Conservation (phyloP, 2,113 vertebrate species). For the Mirza zaza region DNA sequence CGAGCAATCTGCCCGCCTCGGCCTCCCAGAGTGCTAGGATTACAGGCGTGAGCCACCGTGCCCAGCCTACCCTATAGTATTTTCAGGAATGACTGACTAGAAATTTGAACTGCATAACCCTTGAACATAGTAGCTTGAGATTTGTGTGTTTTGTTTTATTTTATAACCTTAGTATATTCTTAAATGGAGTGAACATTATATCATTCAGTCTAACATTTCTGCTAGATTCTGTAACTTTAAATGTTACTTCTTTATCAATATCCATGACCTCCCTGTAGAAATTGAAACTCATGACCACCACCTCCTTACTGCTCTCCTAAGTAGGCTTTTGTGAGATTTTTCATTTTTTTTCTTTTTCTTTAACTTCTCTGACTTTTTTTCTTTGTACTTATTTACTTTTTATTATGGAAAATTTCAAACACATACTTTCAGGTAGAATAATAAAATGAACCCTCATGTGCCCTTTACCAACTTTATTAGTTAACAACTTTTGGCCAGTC, state of each 20-base stretch:
- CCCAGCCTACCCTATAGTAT: neutral
- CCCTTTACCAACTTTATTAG: neutral
- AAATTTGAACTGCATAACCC: neutral
- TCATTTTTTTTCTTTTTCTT: neutral
- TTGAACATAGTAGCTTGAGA: neutral
- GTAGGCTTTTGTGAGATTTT: neutral
- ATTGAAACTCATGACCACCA: neutral
- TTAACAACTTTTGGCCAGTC: neutral
- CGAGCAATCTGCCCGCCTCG: no score
- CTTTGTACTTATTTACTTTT: neutral
- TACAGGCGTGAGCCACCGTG: no score
- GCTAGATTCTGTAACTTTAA: neutral
- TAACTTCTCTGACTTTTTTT: neutral
- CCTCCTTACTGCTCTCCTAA: neutral
- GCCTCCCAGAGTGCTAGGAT: no score
- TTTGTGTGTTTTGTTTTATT: neutral
- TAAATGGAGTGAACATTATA: neutral
- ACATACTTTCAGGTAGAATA: neutral
- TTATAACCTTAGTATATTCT: conserved; percentile 32
- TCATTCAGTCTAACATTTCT: neutral
- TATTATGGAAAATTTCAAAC: neutral
- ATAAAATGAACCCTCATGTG: neutral
- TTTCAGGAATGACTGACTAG: neutral
- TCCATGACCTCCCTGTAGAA: neutral
- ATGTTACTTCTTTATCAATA: neutral